Evolutionary conservation across 1,140 invertebrate species (phyloP), one percentile per base, ranked within the genome.

Genomic region (Drosophila orena): DNA sequence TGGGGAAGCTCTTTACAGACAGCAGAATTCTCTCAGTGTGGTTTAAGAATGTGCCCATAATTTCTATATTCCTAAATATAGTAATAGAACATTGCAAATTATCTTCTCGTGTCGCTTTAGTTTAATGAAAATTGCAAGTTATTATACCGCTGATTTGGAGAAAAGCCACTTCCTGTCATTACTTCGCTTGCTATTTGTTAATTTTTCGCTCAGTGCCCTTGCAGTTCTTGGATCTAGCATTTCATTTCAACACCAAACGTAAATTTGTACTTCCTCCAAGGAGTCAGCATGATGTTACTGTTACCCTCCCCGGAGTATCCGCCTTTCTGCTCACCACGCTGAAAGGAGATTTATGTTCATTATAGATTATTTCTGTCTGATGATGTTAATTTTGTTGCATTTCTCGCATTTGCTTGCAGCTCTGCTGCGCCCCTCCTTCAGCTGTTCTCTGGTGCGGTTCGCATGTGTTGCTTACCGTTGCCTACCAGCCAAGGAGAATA

Each of bases 341-440:
- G 69, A 83, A 81, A 84, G 88, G 74, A 90, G 84, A 90, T 90
- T 90, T 90, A 90, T 90, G 85, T 90, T 90, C 85, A 90, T 90
- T 90, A 90, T 90, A 90, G 86, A 90, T 90, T 90, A 90, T 90
- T 90, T 90, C 85, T 90, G 85, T 90, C 85, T 90, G 85, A 90
- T 90, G 85, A 90, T 90, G 85, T 90, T 90, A 90, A 90, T 90
- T 90, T 90, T 90, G 85, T 85, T 85, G 85, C 85, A 90, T 90
- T 89, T 90, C 85, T 90, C 78, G 85, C 85, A 90, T 89, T 89
- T 89, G 79, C 85, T 68, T 77, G 77, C 76, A 68, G 59, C 65
- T 55, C 68, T 38, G 42, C 42, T 42, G 40, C 40, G 24, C 24
- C 24, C n/a, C 40, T 42, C n/a, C 42, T 22, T 35, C 17, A 43